Conservation (phyloP, 2,797 vertebrate genomes). For the Muscicapa comitata region DNA sequence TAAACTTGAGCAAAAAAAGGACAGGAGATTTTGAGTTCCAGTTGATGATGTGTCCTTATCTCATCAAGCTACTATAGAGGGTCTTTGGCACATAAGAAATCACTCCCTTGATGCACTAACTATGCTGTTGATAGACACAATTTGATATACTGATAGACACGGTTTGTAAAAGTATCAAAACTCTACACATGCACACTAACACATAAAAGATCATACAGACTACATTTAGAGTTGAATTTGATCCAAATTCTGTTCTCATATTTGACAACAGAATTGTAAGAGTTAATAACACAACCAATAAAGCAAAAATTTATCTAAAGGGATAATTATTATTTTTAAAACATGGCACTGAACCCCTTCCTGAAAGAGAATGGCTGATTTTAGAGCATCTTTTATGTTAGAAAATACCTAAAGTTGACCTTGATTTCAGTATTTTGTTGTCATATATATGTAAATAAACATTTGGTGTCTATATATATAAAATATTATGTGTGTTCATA, state of each 20-base stretch:
- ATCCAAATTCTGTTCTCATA: background rate
- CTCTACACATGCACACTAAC: background rate
- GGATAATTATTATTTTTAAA: background rate
- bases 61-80: background rate
- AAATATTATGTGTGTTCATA: background rate
- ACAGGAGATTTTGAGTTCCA: constrained; percentile 18
- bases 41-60: constrained; percentile 6
- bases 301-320: background rate
- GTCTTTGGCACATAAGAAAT: background rate
- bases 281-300: background rate
- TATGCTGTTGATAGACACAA: background rate
- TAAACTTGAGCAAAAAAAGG: constrained; percentile 27
- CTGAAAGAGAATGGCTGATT: background rate
- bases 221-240: background rate
- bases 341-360: background rate
- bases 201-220: background rate
- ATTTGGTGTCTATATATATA: background rate
- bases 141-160: background rate
- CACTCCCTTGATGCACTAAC: background rate
- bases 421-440: background rate
- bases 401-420: background rate
- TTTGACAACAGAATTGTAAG: background rate
- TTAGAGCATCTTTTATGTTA: background rate
- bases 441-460: background rate
- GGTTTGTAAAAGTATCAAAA: background rate